Evolutionary conservation across 2,797 vertebrate genomes (phyloP).

Genomic region (Bradypodion pumilum): DNA sequence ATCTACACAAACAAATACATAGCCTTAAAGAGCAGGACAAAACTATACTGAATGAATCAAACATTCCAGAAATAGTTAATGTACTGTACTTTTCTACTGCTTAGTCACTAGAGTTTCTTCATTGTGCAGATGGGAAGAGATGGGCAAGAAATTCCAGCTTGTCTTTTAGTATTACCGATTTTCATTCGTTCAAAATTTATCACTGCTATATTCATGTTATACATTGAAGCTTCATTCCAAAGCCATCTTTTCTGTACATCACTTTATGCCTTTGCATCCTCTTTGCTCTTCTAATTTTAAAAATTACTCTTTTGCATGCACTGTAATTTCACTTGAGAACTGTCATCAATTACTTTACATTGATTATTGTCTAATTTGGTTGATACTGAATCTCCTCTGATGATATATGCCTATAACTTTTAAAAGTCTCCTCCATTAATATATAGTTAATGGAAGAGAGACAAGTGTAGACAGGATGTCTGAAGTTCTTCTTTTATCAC

Average conservation of each 20-base stretch:
- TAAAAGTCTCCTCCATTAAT: constrained; percentile 44
- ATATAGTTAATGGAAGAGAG: constrained; percentile 46
- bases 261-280: not conserved
- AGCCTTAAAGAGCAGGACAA: not conserved
- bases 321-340: constrained; percentile 36
- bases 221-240: not conserved
- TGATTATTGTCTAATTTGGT: constrained; percentile 50
- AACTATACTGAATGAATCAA: not conserved
- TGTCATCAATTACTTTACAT: constrained; percentile 40
- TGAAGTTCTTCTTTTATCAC: constrained; percentile 50
- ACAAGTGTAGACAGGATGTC: constrained; percentile 41
- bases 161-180: not conserved
- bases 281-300: constrained; percentile 37
- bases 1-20: not conserved
- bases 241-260: constrained; percentile 5
- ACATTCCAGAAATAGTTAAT: not conserved
- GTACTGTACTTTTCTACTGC: not conserved
- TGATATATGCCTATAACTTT: constrained; percentile 48
- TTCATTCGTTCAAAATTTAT: constrained; percentile 13
- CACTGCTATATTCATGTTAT: constrained; percentile 12
- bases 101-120: not conserved
- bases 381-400: constrained; percentile 45
- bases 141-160: not conserved
- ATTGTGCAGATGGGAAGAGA: not conserved
- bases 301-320: constrained; percentile 22